Evolutionary conservation across 2,113 vertebrate genomes (phyloP).

Genomic region (Gobius niger): DNA sequence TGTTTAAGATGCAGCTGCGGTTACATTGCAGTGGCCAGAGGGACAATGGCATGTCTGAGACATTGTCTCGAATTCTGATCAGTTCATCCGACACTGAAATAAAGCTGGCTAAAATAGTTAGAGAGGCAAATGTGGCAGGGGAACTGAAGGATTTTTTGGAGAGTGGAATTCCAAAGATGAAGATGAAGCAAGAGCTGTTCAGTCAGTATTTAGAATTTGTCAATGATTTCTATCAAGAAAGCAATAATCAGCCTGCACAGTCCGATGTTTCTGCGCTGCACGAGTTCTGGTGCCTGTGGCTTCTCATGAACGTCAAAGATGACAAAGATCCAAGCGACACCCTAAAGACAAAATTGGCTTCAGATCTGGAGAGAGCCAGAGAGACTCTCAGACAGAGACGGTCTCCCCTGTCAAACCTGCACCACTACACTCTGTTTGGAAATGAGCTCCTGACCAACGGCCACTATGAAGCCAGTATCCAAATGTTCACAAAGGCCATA

Average conservation of each 20-base stretch:
- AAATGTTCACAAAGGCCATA: constrained; percentile 61
- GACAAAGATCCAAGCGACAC: neutral
- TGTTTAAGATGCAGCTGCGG: neutral
- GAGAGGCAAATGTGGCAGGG: constrained; percentile 26
- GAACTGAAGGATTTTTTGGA: constrained; percentile 15
- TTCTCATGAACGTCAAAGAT: constrained; percentile 41
- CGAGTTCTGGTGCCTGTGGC: constrained; percentile 72
- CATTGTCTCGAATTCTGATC: neutral
- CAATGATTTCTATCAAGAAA: constrained; percentile 30
- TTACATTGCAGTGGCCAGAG: neutral
- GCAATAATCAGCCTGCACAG: constrained; percentile 14
- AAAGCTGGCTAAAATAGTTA: constrained; percentile 26
- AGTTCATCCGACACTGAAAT: neutral
- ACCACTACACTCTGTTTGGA: constrained; percentile 58
- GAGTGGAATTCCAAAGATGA: constrained; percentile 38
- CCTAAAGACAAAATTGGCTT: constrained; percentile 11
- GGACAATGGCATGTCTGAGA: neutral
- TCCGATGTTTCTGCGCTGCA: constrained; percentile 56
- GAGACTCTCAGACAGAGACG: constrained; percentile 21
- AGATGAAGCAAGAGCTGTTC: constrained; percentile 55
- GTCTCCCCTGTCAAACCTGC: constrained; percentile 53
- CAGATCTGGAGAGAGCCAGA: constrained; percentile 28
- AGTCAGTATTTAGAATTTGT: constrained; percentile 28
- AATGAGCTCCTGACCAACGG: constrained; percentile 31
- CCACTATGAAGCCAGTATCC: constrained; percentile 29